Conservation (phyloP, 30 jellyfish, hydroid and myxozoan species). For the Haliclystus octoradiatus region DNA sequence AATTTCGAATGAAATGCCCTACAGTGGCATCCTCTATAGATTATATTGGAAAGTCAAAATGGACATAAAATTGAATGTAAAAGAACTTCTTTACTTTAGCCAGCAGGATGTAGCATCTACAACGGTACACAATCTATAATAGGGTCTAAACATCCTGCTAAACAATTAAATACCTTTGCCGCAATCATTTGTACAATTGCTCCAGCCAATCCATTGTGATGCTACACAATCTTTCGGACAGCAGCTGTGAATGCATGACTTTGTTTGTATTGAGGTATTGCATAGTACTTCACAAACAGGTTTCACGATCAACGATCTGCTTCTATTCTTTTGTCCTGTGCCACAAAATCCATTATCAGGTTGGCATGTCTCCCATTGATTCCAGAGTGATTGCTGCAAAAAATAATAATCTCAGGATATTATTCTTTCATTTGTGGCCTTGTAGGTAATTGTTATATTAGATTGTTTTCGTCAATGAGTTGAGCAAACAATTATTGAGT, state of each 20-base stretch:
- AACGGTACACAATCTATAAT: no score
- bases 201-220: conserved; percentile 70
- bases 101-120: no score
- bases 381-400: conserved; percentile 56
- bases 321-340: conserved; percentile 46
- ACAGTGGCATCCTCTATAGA: no score
- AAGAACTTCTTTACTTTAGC: no score
- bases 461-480: no score
- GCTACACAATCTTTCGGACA: conserved; percentile 65
- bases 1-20: no score
- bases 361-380: conserved; percentile 58
- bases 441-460: no score
- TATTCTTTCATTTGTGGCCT: not conserved
- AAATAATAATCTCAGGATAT: not conserved
- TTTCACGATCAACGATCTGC: conserved; percentile 32
- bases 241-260: conserved; percentile 75
- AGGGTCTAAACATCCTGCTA: no score
- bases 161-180: conserved; percentile 86
- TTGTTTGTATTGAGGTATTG: conserved; percentile 19
- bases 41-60: no score
- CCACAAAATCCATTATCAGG: conserved; percentile 58
- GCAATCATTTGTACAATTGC: conserved; percentile 57
- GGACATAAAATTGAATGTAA: no score
- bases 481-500: no score
- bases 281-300: conserved; percentile 62